Evolutionary conservation across 2,888 invertebrate species (phyloP).

Genomic region (Meghimatium bilineatum): DNA sequence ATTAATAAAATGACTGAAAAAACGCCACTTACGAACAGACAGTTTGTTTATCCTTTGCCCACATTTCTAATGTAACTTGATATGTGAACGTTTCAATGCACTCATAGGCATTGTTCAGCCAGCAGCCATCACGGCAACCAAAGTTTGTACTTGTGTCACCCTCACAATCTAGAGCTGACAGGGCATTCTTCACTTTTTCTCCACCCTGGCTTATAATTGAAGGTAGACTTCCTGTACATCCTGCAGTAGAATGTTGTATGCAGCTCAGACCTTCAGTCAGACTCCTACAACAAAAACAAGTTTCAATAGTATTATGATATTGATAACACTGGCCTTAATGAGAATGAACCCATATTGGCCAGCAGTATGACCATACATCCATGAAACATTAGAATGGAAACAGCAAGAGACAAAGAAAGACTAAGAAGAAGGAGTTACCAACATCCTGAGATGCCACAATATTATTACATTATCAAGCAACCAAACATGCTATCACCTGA

Average conservation of each 20-base stretch:
- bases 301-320: background rate
- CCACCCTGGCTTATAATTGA: background rate
- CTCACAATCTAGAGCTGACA: conserved; percentile 11
- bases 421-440: too few species aligned
- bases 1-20: background rate
- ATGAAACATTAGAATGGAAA: too few species aligned
- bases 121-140: conserved; percentile 39
- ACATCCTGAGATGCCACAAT: too few species aligned
- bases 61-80: background rate
- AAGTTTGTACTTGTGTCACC: background rate
- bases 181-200: background rate
- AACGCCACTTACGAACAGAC: conserved; percentile 2
- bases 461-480: too few species aligned
- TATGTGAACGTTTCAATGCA: conserved; percentile 24
- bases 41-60: background rate
- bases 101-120: conserved; percentile 8
- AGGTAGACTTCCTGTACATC: conserved; percentile 1
- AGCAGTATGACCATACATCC: too few species aligned
- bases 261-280: conserved; percentile 25
- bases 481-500: too few species aligned
- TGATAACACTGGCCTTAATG: background rate
- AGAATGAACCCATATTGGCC: too few species aligned
- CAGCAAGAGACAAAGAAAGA: too few species aligned
- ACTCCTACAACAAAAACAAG: background rate
- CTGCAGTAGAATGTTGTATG: conserved; percentile 4